Evolutionary conservation across 2,888 invertebrate genomes (phyloP), one percentile per base, ranked within the genome.

Genomic region (Homarus gammarus): DNA sequence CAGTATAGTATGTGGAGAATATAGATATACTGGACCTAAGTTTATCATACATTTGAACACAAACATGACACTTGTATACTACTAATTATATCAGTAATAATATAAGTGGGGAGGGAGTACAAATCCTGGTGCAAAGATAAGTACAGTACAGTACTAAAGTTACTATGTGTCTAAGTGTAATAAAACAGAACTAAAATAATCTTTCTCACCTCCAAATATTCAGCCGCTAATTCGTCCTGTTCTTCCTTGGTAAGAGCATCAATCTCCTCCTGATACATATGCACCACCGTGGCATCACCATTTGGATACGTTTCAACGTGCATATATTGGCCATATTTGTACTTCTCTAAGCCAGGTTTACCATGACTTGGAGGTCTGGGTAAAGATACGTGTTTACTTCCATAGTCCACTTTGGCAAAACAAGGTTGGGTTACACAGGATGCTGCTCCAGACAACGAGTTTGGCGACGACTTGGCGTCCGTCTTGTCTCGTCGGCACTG

Each of bases 271-370:
- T 98, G 98, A 94, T 98, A 97, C 93, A 98, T 95, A 94, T 98
- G 98, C 44, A 99, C 95, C 27, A 98, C 96, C 49, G 96, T 96
- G 0, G 98, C 99, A 49, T 98, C 99, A 22, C 99, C 99, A 94
- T 99, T 99, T 0, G 98, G 96, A 94, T 99, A 97, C 0, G 96
- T 96, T 94, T 99, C 99, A 91, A 98, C 96, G 91, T 97, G 96
- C 94, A 98, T 97, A 93, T 96, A 96, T 92, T 96, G 95, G 92
- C 94, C 95, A 93, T 95, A 96, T 93, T 96, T 96, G 87, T 91
- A 91, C 38, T 90, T 90, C 36, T 92, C 91, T 79, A 90, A 87
- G 22, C 88, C 84, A 27, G 86, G 82, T 49, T 86, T 83, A 27
- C 89, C 78, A 49, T 22, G 8, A 33, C 82, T 38, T 15, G 87